Conservation (phyloP, 2,888 invertebrate genomes). For the Eupithecia insigniata region DNA sequence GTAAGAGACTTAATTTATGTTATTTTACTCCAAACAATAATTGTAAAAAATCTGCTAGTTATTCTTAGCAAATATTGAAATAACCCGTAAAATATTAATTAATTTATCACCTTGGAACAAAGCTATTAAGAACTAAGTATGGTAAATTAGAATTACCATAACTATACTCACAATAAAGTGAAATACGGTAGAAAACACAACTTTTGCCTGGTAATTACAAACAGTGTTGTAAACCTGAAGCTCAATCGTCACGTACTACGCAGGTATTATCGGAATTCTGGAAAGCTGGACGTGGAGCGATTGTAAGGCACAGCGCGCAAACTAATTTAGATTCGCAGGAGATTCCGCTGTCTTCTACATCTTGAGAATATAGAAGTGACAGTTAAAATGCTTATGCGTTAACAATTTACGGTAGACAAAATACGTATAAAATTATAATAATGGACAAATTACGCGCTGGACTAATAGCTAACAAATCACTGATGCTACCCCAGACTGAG, state of each 20-base stretch:
- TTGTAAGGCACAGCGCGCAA: conserved; percentile 62
- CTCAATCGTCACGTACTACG: conserved; percentile 49
- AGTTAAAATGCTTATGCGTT: background rate
- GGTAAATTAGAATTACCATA: background rate
- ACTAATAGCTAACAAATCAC: background rate
- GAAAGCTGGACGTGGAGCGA: conserved; percentile 48
- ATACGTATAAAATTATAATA: background rate
- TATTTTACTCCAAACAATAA: background rate
- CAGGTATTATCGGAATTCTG: conserved; percentile 59
- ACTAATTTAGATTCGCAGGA: conserved; percentile 76
- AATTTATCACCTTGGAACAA: background rate
- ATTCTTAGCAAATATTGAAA: background rate
- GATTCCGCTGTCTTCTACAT: conserved; percentile 53
- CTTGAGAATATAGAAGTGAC: conserved; percentile 44
- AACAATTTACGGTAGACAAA: background rate
- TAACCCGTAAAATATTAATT: background rate
- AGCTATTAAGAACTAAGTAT: background rate
- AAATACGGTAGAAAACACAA: conserved; percentile 1
- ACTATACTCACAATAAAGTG: background rate
- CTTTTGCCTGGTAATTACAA: background rate
- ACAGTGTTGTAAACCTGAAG: conserved; percentile 31
- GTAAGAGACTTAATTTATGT: background rate
- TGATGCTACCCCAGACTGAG: background rate
- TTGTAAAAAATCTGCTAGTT: too few relatives aligned
- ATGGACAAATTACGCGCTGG: background rate